Percentiles rank a stretch among this genome's conserved stretches.
Conservation (phyloP, 2,797 vertebrate species). For the Bryconaethiops microstoma region DNA sequence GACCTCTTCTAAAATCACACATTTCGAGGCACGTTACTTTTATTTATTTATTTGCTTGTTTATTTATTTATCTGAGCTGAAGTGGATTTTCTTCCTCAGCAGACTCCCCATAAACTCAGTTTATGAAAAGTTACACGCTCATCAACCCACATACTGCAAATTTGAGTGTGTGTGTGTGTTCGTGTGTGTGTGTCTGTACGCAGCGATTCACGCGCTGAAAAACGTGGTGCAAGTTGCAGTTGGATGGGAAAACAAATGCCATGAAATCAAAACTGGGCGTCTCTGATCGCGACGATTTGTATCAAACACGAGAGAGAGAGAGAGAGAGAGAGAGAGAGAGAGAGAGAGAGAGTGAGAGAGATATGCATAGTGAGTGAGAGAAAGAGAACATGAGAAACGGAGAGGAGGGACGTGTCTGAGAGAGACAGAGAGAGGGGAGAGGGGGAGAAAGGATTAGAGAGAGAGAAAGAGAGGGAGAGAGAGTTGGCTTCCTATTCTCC, state of each 20-base stretch:
- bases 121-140: conserved; percentile 25
- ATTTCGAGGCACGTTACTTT: conserved; percentile 35
- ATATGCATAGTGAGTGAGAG: too few relatives aligned
- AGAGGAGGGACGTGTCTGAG: too few relatives aligned
- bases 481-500: too few relatives aligned
- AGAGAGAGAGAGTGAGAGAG: too few relatives aligned
- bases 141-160: background rate
- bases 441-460: too few relatives aligned
- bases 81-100: background rate
- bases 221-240: background rate
- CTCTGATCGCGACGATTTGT: too few relatives aligned
- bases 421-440: background rate
- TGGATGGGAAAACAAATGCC: background rate
- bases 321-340: background rate
- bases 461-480: too few relatives aligned
- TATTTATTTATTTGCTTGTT: background rate
- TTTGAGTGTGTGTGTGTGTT: background rate
- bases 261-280: background rate
- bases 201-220: background rate
- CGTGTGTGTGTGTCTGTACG: background rate
- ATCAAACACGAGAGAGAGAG: too few relatives aligned
- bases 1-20: conserved; percentile 72
- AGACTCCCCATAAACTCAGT: background rate
- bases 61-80: background rate
- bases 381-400: too few relatives aligned